These are phyloP conservation scores for Brachyhypopomus occidentalis DNA, from an alignment of 2,113 vertebrate species.

Conservation along the genomic window DNA sequence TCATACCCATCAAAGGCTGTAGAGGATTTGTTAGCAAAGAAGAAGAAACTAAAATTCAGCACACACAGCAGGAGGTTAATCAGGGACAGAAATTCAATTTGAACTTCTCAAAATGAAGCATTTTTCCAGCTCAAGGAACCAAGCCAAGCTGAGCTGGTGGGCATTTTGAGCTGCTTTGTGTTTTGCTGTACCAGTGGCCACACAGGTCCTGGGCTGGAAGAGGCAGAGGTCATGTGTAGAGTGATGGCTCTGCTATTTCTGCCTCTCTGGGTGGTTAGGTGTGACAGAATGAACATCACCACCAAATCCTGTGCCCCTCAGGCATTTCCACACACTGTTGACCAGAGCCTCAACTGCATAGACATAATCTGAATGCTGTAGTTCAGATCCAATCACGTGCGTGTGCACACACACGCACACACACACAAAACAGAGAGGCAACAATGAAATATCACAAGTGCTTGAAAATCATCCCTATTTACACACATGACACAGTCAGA, in stretches of 20 bases:
- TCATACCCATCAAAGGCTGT: constrained; percentile 24
- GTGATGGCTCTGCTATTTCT: constrained; percentile 2
- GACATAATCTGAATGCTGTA: neutral
- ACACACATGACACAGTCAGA: too few relatives aligned
- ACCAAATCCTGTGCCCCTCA: constrained; percentile 7
- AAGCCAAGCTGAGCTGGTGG: constrained; percentile 1
- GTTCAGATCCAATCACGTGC: constrained; percentile 5
- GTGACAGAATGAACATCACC: constrained; percentile 26
- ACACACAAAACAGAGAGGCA: neutral
- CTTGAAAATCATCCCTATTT: too few relatives aligned
- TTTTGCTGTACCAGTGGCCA: too few relatives aligned
- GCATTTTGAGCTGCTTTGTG: too few relatives aligned
- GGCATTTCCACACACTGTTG: neutral
- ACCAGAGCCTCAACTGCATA: neutral
- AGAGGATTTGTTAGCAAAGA: constrained; percentile 24
- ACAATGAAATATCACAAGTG: too few relatives aligned
- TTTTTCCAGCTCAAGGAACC: neutral
- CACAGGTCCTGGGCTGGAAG: too few relatives aligned
- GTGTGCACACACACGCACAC: neutral
- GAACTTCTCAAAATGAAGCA: neutral
- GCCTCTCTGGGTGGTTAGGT: constrained; percentile 22
- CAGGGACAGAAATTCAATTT: neutral
- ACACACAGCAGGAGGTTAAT: neutral
- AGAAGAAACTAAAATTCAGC: constrained; percentile 8
- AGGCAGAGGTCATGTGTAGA: neutral